Evolutionary conservation across 2,113 vertebrate species (phyloP).

Genomic region (Nipponia nippon): DNA sequence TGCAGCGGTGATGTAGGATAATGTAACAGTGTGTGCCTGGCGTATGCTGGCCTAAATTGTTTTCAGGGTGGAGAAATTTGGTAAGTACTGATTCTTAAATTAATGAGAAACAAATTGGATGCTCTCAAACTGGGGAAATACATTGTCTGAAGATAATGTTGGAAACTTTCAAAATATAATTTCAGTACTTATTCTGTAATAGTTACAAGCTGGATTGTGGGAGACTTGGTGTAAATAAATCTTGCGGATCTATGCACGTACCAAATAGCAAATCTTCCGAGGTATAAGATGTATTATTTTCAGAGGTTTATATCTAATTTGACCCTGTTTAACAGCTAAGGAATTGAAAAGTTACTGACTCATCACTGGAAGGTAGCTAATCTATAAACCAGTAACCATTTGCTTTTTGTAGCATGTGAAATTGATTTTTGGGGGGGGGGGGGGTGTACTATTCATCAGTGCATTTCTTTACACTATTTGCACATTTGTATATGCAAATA

Average conservation of each 20-base stretch:
- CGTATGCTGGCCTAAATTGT: neutral
- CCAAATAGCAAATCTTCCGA: neutral
- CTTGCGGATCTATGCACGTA: neutral
- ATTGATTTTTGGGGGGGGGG: neutral
- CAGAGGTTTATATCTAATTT: neutral
- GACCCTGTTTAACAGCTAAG: neutral
- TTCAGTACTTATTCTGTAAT: neutral
- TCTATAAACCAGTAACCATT: neutral
- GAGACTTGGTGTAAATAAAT: neutral
- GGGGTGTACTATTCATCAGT: neutral
- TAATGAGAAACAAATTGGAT: neutral
- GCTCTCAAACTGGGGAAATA: neutral
- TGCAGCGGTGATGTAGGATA: neutral
- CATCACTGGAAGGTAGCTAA: neutral
- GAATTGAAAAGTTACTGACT: neutral
- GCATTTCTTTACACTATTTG: neutral
- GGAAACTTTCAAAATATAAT: neutral
- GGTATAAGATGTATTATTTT: neutral
- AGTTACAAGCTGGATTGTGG: neutral
- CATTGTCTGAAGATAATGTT: rapidly evolving
- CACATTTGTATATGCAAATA: neutral
- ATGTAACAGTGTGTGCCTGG: rapidly evolving
- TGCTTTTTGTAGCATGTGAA: neutral
- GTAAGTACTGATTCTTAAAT: neutral
- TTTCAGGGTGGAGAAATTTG: neutral